These are phyloP conservation scores for Hypocryptadius cinnamomeus DNA, from an alignment of 2,113 vertebrate species.

Conservation along the genomic window DNA sequence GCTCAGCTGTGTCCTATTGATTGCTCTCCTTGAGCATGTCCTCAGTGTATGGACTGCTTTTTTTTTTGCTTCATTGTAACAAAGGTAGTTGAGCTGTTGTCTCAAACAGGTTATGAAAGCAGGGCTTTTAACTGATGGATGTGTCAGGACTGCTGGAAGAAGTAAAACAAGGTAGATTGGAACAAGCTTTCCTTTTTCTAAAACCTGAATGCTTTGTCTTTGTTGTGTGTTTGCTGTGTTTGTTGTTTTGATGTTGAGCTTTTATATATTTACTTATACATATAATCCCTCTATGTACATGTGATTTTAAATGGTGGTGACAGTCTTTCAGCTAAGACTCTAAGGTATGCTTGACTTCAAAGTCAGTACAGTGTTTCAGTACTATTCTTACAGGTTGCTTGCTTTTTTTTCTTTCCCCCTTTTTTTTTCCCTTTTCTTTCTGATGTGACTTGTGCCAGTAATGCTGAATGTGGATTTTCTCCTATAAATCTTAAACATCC, in stretches of 20 bases:
- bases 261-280: background rate
- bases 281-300: background rate
- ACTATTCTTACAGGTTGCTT: background rate
- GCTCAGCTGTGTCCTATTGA: background rate
- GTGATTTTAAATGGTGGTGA: background rate
- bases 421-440: background rate
- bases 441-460: background rate
- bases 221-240: background rate
- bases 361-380: background rate
- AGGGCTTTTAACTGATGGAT: conserved; percentile 4
- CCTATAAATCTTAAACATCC: background rate
- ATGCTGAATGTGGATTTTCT: background rate
- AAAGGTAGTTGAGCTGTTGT: background rate
- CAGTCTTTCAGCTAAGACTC: background rate
- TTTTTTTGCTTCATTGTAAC: background rate
- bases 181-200: background rate
- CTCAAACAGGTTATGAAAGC: background rate
- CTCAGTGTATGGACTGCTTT: background rate
- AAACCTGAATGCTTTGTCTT: background rate
- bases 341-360: background rate
- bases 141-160: conserved; percentile 2
- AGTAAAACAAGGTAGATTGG: conserved; percentile 19
- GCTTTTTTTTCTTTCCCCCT: rapidly evolving
- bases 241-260: background rate
- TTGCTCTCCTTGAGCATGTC: background rate